Evolutionary conservation across 2,113 vertebrate genomes (phyloP).

Genomic region (Melanerpes formicivorus): DNA sequence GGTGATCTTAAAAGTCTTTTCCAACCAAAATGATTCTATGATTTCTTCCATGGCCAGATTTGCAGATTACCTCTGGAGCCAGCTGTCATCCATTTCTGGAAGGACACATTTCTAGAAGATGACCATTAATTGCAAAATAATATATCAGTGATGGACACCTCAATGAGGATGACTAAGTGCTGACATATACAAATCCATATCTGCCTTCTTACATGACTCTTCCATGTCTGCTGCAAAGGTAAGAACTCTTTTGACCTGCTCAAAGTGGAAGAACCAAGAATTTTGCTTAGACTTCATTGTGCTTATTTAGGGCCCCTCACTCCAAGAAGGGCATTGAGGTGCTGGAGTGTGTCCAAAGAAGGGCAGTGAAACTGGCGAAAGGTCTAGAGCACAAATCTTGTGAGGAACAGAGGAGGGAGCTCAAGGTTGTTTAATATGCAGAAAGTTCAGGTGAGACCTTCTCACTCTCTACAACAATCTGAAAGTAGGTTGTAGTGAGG

Average conservation of each 20-base stretch:
- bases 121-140: not conserved
- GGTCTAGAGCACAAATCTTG: too few species aligned
- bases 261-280: not conserved
- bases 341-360: too few species aligned
- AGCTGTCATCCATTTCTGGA: not conserved
- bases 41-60: not conserved
- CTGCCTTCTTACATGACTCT: accelerated
- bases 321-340: too few species aligned
- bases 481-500: too few species aligned
- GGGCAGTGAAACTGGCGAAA: too few species aligned
- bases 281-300: not conserved
- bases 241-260: not conserved
- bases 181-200: not conserved
- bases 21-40: too few species aligned
- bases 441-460: too few species aligned
- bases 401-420: too few species aligned
- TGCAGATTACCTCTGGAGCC: not conserved
- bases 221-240: not conserved
- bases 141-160: not conserved
- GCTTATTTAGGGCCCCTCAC: not conserved
- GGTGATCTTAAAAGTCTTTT: too few species aligned
- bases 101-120: not conserved
- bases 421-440: too few species aligned
- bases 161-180: not conserved
- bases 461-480: too few species aligned